Evolutionary conservation across 2,797 vertebrate species (phyloP), one percentile per base, ranked within the genome.

Genomic region (Meriones psammophilus): DNA sequence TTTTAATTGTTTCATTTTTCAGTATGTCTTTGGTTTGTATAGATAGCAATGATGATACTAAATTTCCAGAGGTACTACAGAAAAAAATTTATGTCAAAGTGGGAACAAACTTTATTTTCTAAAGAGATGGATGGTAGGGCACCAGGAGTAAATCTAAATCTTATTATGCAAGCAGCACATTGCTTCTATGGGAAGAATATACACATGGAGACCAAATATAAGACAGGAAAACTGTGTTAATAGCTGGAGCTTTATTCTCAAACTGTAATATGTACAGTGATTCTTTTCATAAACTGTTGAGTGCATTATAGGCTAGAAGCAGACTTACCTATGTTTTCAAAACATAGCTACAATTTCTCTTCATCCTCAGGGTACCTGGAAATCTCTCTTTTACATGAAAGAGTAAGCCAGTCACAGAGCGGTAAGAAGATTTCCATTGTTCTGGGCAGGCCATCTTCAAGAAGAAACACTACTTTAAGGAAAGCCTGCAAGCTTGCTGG

Each of bases 41-140:
- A 46, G 77, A 36, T 69, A 33, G 62, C 73, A n/a, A 62, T 1
- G n/a, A 5, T 36, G 54, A n/a, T 85, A 4, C 22, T 71, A 30
- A 54, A 56, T 30, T 91, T 8, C 62, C 86, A 56, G 58, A 94
- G n/a, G 62, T 58, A 6, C 74, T 68, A 26, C 24, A 28, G 17
- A 60, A 74, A 39, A 39, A 50, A 77, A 69, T 30, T 26, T 76
- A 8, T 90, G 42, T 33, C 42, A 79, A 91, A 71, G 54, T 66
- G 33, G 64, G 74, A 64, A 80, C 28, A 85, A 69, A 91, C 5
- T 92, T 83, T 92, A 89, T 30, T 92, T n/a, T 66, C 66, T 30
- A 88, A n/a, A 42, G 50, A 81, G 13, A 73, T 86, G 71, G 33
- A 66, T 12, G 56, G 64, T 5, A 58, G 39, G 13, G 58, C 56